Evolutionary conservation across 2,113 vertebrate species (phyloP).

Genomic region (Vidua macroura): DNA sequence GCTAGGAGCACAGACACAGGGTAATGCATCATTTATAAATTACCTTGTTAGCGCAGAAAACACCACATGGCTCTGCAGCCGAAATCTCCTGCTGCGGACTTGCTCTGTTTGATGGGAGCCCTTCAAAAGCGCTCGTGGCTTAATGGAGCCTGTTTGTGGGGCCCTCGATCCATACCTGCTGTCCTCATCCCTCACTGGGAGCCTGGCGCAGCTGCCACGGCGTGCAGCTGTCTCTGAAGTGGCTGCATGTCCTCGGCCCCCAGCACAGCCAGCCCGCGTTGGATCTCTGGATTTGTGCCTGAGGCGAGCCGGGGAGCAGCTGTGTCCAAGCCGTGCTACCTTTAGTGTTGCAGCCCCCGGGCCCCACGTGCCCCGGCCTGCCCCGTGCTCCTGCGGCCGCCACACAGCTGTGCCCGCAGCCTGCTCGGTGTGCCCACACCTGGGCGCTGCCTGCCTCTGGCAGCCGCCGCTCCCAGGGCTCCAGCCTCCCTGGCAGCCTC

Average conservation of each 20-base stretch:
- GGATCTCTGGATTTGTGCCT: conserved; percentile 94
- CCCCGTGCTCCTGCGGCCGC: not conserved
- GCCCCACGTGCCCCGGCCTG: not conserved
- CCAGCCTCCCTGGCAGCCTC: conserved; percentile 78
- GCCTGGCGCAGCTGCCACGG: conserved; percentile 91
- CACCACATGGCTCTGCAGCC: conserved; percentile 84
- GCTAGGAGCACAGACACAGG: conserved; percentile 12
- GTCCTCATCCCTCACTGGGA: conserved; percentile 86
- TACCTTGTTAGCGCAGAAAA: conserved; percentile 77
- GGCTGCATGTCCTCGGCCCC: conserved; percentile 84
- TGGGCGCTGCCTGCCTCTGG: not conserved
- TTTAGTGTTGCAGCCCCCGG: conserved; percentile 89
- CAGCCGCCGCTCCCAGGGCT: conserved; percentile 55
- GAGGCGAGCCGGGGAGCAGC: conserved; percentile 92
- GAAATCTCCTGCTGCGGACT: conserved; percentile 74
- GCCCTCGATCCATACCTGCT: conserved; percentile 84
- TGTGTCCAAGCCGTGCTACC: conserved; percentile 91
- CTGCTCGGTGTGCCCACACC: conserved; percentile 83
- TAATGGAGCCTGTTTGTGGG: conserved; percentile 74
- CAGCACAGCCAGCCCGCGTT: conserved; percentile 82
- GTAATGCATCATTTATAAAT: conserved; percentile 85
- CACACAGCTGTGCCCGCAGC: conserved; percentile 85
- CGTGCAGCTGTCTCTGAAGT: conserved; percentile 92
- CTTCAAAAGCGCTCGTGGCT: conserved; percentile 81
- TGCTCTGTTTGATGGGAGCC: conserved; percentile 73